A percentile compares a stretch with the other conserved stretches of the same genome.
These are phyloP conservation scores for Scelioninae gen. 2 DNA, from an alignment of 2,888 invertebrate genomes.

Conservation along the genomic window DNA sequence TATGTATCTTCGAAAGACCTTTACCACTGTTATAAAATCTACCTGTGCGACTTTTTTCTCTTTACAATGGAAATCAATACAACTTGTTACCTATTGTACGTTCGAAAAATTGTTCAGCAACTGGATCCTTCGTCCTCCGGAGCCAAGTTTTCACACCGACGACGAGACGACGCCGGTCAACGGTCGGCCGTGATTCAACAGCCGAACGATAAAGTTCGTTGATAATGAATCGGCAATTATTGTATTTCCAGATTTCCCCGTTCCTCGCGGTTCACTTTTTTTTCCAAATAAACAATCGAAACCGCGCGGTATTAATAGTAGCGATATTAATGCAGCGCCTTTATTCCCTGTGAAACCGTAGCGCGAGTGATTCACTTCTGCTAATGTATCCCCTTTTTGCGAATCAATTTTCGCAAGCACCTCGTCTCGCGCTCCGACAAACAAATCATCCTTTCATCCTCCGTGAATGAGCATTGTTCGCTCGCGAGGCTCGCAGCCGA, in stretches of 20 bases:
- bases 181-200: too few species aligned
- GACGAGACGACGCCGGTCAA: too few species aligned
- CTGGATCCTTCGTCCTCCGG: too few species aligned
- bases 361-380: conserved; percentile 21
- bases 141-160: too few species aligned
- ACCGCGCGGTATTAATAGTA: not conserved
- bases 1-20: conserved; percentile 43
- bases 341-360: conserved; percentile 30
- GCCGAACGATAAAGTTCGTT: too few species aligned
- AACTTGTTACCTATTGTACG: conserved; percentile 32
- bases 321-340: conserved; percentile 16
- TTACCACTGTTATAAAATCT: conserved; percentile 39
- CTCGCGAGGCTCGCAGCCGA: conserved; percentile 1
- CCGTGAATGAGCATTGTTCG: conserved; percentile 28
- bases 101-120: too few species aligned
- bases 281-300: conserved; percentile 23
- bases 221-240: too few species aligned
- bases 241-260: too few species aligned
- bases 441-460: conserved; percentile 46
- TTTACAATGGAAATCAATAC: conserved; percentile 37
- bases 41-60: conserved; percentile 26
- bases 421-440: conserved; percentile 22
- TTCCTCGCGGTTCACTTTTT: too few species aligned
- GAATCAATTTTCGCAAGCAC: conserved; percentile 39
- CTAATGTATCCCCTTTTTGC: conserved; percentile 28